These are phyloP conservation scores for Spea bombifrons DNA, from an alignment of 2,113 vertebrate species.

Conservation along the genomic window DNA sequence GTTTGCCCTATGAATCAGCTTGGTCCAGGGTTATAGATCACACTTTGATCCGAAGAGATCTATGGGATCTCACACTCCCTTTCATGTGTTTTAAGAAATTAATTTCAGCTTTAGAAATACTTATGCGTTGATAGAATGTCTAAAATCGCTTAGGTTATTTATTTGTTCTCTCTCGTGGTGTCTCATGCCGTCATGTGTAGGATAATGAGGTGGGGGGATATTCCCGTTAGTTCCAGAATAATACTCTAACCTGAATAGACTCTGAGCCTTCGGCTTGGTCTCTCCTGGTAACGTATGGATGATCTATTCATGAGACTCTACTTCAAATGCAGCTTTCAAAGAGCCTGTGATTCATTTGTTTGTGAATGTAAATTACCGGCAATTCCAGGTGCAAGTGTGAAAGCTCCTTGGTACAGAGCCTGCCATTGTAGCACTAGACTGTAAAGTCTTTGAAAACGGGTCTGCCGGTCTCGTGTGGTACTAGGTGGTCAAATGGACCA, in stretches of 20 bases:
- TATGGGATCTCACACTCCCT: too few species aligned
- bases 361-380: neutral
- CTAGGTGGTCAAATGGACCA: too few species aligned
- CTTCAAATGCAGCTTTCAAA: constrained; percentile 19
- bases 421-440: too few species aligned
- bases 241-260: neutral
- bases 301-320: constrained; percentile 3
- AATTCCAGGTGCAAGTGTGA: neutral
- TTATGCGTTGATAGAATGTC: neutral
- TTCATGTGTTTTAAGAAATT: too few species aligned
- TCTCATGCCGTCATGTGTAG: neutral
- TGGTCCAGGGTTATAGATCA: too few species aligned
- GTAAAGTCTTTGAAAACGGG: too few species aligned
- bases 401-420: neutral
- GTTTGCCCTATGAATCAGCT: too few species aligned
- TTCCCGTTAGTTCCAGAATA: neutral
- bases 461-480: too few species aligned
- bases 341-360: neutral
- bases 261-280: neutral
- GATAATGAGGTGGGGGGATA: neutral
- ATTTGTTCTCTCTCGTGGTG: neutral
- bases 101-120: too few species aligned
- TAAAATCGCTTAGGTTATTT: neutral
- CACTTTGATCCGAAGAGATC: too few species aligned
- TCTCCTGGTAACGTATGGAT: constrained; percentile 14